These are phyloP conservation scores for Ommatoiulus sabulosus DNA, from an alignment of 2,888 invertebrate genomes.

Conservation along the genomic window DNA sequence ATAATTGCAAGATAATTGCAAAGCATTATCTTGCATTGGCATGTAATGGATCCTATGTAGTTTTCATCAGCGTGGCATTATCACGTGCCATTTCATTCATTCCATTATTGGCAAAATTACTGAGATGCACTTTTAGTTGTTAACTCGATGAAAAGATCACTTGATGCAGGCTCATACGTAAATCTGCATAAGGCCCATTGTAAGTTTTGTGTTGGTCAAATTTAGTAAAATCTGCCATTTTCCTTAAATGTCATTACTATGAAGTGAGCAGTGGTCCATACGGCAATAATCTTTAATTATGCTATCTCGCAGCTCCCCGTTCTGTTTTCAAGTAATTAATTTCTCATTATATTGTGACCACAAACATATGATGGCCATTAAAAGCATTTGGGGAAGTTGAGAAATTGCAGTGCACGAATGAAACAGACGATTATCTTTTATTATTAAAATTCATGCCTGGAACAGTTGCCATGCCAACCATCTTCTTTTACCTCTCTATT, in stretches of 20 bases:
- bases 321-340: conserved; percentile 7
- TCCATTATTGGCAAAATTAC: no score
- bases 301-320: not conserved
- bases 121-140: no score
- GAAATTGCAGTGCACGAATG: not conserved
- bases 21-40: no score
- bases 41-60: no score
- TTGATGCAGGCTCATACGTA: no score
- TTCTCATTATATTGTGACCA: not conserved
- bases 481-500: conserved; percentile 41
- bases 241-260: not conserved
- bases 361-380: conserved; percentile 22
- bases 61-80: no score
- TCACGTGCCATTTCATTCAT: no score
- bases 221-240: not conserved
- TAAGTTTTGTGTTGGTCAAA: not conserved
- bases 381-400: not conserved
- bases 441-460: conserved; percentile 1
- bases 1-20: no score
- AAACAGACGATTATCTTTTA: conserved; percentile 2
- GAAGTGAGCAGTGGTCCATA: not conserved
- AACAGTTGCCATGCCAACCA: conserved; percentile 1
- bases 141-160: no score
- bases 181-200: no score
- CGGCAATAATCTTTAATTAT: not conserved